Conservation (phyloP, 2,113 vertebrate species). For the Cinclus cinclus region DNA sequence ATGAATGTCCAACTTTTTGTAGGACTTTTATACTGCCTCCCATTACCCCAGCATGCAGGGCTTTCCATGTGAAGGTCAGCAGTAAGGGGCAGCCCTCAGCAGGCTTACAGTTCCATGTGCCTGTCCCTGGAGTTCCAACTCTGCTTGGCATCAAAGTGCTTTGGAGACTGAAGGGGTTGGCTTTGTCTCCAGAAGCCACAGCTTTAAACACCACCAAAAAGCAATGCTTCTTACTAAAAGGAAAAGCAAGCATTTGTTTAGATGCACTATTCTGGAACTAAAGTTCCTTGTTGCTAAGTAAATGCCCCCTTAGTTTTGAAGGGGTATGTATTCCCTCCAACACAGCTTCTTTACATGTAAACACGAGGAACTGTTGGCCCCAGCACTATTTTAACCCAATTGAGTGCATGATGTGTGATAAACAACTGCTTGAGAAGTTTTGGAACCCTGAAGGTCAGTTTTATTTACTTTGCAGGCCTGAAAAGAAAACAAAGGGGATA, state of each 20-base stretch:
- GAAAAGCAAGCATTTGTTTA: not conserved
- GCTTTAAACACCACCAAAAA: not conserved
- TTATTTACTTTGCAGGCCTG: not conserved
- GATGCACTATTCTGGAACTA: not conserved
- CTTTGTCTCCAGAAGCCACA: not conserved
- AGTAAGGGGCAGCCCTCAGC: not conserved
- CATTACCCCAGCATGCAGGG: not conserved
- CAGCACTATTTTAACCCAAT: not conserved
- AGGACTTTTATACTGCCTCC: not conserved
- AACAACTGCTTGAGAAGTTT: not conserved
- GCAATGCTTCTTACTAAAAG: not conserved
- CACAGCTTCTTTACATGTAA: not conserved
- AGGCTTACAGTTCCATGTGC: not conserved
- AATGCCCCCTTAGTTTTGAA: not conserved
- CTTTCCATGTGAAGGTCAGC: not conserved
- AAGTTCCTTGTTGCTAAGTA: not conserved
- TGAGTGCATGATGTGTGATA: not conserved
- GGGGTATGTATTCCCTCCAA: not conserved
- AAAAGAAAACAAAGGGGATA: not conserved
- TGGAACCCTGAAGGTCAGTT: not conserved
- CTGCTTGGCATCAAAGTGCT: not conserved
- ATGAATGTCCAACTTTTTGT: rapidly evolving
- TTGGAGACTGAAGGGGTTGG: not conserved
- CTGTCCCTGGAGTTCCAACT: not conserved
- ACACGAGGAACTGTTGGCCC: not conserved